phyloP scores from a whole-genome alignment of 2,888 invertebrate species.

The Cerceris rybyensis region DNA sequence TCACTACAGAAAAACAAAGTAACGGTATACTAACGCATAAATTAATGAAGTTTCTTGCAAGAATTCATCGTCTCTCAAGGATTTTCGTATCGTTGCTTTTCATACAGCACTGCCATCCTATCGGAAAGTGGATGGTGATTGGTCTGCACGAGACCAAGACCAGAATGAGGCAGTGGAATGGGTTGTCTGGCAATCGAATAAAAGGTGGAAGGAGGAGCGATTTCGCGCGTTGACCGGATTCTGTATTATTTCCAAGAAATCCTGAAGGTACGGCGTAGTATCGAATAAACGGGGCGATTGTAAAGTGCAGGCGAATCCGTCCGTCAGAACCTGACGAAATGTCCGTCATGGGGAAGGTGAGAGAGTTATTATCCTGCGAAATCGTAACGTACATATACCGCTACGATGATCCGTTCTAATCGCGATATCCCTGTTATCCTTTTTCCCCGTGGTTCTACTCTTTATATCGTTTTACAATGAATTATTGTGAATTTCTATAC shows the following conservation, averaged over 20 bases:
- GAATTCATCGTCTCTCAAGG: conserved; percentile 10
- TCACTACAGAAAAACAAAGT: not conserved
- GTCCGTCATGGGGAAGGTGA: conserved; percentile 81
- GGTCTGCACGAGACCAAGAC: conserved; percentile 56
- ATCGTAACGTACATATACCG: conserved; percentile 4
- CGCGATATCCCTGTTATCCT: conserved; percentile 5
- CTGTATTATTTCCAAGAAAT: conserved; percentile 66
- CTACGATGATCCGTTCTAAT: conserved; percentile 12
- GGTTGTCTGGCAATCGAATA: conserved; percentile 78
- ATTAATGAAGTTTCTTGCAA: not conserved
- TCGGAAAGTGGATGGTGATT: conserved; percentile 65
- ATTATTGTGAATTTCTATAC: too few species aligned
- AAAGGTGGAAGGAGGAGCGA: conserved; percentile 77
- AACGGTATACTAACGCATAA: not conserved
- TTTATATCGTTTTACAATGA: too few species aligned
- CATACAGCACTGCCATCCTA: conserved; percentile 61
- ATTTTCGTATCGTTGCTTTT: conserved; percentile 37
- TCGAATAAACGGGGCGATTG: conserved; percentile 22
- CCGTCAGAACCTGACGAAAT: conserved; percentile 71
- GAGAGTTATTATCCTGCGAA: conserved; percentile 48
- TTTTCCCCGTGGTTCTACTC: conserved; percentile 10
- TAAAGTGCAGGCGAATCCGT: conserved; percentile 50
- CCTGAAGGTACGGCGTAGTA: conserved; percentile 29
- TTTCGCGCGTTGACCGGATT: conserved; percentile 79
- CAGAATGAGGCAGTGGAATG: conserved; percentile 60